Percentiles rank a stretch among this genome's conserved stretches.
phyloP scores from a whole-genome alignment of 2,113 vertebrate genomes.

The Lepisosteus osseus region DNA sequence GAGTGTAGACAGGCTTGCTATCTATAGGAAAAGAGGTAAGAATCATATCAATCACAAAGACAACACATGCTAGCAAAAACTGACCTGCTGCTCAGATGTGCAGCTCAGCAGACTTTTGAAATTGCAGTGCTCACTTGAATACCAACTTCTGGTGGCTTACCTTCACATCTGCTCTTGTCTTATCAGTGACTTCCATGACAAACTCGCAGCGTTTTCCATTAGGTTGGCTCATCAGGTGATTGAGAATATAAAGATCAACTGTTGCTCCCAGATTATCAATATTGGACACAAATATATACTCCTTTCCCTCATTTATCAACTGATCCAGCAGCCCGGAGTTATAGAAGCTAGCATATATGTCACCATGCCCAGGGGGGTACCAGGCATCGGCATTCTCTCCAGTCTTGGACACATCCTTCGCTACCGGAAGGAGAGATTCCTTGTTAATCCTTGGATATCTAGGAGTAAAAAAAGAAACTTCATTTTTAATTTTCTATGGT shows the following conservation, averaged over 20 bases:
- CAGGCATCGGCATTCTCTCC: slow-evolving; percentile 86
- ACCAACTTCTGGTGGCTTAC: slow-evolving; percentile 49
- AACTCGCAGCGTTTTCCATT: slow-evolving; percentile 87
- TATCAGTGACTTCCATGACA: slow-evolving; percentile 98
- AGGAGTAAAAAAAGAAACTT: neutral
- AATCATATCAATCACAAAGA: neutral
- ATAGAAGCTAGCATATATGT: slow-evolving; percentile 90
- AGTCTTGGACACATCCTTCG: slow-evolving; percentile 72
- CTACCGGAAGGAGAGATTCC: slow-evolving; percentile 90
- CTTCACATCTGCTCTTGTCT: slow-evolving; percentile 94
- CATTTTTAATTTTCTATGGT: neutral
- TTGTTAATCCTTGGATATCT: slow-evolving; percentile 96
- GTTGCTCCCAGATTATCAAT: slow-evolving; percentile 97
- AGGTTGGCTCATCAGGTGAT: slow-evolving; percentile 89
- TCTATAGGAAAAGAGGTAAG: no score
- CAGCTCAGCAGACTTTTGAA: no score
- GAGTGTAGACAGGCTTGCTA: no score
- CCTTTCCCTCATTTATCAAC: slow-evolving; percentile 83
- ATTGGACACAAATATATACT: slow-evolving; percentile 97
- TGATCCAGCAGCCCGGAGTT: slow-evolving; percentile 88
- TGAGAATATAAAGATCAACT: slow-evolving; percentile 92
- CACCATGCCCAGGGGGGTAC: slow-evolving; percentile 95
- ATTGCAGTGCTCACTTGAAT: no score
- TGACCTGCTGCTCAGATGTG: neutral
- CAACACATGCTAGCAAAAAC: neutral